Percentiles rank a stretch among this genome's conserved stretches.
phyloP scores from a whole-genome alignment of 2,113 vertebrate genomes.

The Oxyura jamaicensis region DNA sequence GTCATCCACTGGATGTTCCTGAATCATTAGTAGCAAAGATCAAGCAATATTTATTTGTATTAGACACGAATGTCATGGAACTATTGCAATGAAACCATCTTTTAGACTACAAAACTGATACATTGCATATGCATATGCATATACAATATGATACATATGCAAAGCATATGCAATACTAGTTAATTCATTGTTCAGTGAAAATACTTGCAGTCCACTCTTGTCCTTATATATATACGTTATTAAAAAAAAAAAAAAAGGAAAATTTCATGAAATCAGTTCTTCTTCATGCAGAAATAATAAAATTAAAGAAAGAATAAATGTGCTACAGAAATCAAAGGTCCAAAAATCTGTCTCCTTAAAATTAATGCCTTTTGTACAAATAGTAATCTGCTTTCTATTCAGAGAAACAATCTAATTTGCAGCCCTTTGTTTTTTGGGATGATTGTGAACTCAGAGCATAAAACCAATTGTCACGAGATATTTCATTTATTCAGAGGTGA shows the following conservation, averaged over 20 bases:
- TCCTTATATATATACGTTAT: neutral
- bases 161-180: neutral
- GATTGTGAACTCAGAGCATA: neutral
- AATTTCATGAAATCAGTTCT: neutral
- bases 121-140: too few relatives aligned
- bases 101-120: constrained; percentile 13
- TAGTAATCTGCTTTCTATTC: neutral
- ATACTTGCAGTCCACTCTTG: neutral
- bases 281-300: neutral
- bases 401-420: neutral
- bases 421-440: neutral
- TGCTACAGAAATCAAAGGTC: neutral
- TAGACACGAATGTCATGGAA: constrained; percentile 41
- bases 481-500: neutral
- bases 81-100: neutral
- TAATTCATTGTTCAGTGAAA: neutral
- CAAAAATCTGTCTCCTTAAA: neutral
- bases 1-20: neutral
- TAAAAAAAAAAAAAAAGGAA: neutral
- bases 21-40: constrained; percentile 29
- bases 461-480: neutral
- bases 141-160: too few relatives aligned
- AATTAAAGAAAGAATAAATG: neutral
- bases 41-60: constrained; percentile 48
- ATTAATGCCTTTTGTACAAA: neutral